Base-by-base conservation (phyloP, 2,888 invertebrate genomes). In the Dolichomitus sp. region DNA sequence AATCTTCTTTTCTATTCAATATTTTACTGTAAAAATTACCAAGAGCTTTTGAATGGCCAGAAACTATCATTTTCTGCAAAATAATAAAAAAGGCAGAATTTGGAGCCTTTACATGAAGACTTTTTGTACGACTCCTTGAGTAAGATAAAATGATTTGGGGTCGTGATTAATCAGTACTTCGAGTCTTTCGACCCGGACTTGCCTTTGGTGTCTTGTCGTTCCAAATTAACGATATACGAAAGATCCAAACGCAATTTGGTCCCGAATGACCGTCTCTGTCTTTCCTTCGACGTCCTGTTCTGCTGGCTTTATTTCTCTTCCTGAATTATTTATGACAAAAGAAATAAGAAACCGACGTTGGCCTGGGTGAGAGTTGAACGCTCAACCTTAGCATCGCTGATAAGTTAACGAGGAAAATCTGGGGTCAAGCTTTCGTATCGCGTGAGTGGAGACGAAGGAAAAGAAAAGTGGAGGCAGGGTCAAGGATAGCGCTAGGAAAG, bases 361-460 rank as follows among this genome's bases (percentile, higher is more conserved):
- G 23, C 50, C 30, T 12, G 52, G 57, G n/a, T 48, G 37, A 23
- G 68, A 52, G 48, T 27, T n/a, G 12, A 69, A n/a, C 30, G 37
- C 23, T 42, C 17, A 33, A 5, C 45, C 50, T 14, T 52, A 42
- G 30, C 27, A 63, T 69, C 65, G 65, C 19, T 65, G 70, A 78
- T 78, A 78, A 78, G 78, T 78, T 81, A 78, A 78, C 78, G 77
- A 78, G 69, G 73, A 74, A 81, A 81, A 81, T 81, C 77, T 81
- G 52, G 54, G 73, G 52, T 52, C 40, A 52, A 27, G 50, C 42
- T 63, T 61, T 69, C 37, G 54, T 42, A 23, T 37, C 59, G 66
- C 30, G 65, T 57, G 59, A 50, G 63, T 6, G 14, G 19, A 19
- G 63, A 12, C 19, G 23, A 45, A 45, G 59, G 30, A 48, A 42